Evolutionary conservation across 2,113 vertebrate species (phyloP).

Genomic region (Melozone crissalis): DNA sequence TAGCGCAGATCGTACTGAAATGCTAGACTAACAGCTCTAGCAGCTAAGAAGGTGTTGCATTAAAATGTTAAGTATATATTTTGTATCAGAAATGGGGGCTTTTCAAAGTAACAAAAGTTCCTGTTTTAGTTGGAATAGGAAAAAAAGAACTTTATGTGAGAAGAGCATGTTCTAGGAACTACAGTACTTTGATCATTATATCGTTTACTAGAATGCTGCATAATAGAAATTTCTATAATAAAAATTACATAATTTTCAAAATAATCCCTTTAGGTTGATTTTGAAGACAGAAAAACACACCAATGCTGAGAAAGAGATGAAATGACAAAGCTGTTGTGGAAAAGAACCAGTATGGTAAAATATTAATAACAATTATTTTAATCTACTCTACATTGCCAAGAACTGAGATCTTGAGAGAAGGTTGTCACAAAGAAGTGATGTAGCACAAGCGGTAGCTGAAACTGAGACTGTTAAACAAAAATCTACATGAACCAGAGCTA

Average conservation of each 20-base stretch:
- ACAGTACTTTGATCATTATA: neutral
- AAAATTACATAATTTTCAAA: accelerated
- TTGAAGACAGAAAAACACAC: neutral
- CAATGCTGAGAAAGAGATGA: neutral
- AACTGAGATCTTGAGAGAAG: neutral
- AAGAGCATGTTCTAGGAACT: neutral
- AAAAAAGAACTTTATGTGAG: neutral
- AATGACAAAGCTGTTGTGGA: neutral
- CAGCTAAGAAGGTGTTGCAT: neutral
- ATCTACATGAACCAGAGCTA: slow-evolving; percentile 5
- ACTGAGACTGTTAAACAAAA: slow-evolving; percentile 8
- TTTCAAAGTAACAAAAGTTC: neutral
- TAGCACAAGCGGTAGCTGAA: slow-evolving; percentile 24
- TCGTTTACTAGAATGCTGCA: neutral
- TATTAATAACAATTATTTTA: slow-evolving; percentile 1
- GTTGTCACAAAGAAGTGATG: neutral
- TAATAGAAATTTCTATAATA: neutral
- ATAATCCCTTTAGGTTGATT: neutral
- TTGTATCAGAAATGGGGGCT: neutral
- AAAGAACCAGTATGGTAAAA: neutral
- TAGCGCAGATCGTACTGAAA: neutral
- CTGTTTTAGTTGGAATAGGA: neutral
- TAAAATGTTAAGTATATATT: neutral
- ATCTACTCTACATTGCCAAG: neutral
- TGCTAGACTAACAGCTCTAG: neutral